Base-by-base conservation (phyloP, 2,797 vertebrate species). In the Allobates femoralis region DNA sequence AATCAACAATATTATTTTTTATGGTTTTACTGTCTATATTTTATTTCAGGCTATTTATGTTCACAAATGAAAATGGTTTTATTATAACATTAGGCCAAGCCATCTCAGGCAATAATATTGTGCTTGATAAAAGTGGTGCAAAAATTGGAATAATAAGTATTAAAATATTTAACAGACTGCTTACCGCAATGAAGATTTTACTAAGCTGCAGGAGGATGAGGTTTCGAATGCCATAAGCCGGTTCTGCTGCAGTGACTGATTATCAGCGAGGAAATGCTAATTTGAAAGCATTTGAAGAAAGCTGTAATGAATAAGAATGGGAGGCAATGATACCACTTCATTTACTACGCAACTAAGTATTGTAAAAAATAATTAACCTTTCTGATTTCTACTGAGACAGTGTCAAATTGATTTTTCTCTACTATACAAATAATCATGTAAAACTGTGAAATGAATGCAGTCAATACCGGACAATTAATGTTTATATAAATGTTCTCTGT, bases 281-380 rank as follows among this genome's bases (percentile, higher is more conserved):
- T 58, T 75, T 66, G 67, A 75, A 71, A 81, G 69, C 85, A 75
- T 81, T 86, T 51, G 51, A 86, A 75, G 69, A 86, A 86, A 75
- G 41, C 41, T 55, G 37, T 73, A 86, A 86, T 83, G 71, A 83
- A 83, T 60, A 75, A 83, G 73, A 84, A 84, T 84, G 46, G 73
- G 83, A 84, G 41, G 73, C 58, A 77, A 84, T 73, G 77, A 86
- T 81, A 71, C 69, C 78, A 86, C 69, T 81, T 75, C 64, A 86
- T 81, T 86, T 81, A 86, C 62, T 87, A 75, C 34, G 62, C 67
- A 73, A 41, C 32, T 69, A 74, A 74, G 86, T 73, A 83, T 79
- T 64, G 81, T 80, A 84, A 87, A 79, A 85, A 73, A 87, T 80
- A 84, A 87, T 84, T 87, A 80, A 87, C 76, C 86, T 79, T 79